Base-by-base conservation (phyloP, 1,140 invertebrate genomes). In the Myzus persicae region DNA sequence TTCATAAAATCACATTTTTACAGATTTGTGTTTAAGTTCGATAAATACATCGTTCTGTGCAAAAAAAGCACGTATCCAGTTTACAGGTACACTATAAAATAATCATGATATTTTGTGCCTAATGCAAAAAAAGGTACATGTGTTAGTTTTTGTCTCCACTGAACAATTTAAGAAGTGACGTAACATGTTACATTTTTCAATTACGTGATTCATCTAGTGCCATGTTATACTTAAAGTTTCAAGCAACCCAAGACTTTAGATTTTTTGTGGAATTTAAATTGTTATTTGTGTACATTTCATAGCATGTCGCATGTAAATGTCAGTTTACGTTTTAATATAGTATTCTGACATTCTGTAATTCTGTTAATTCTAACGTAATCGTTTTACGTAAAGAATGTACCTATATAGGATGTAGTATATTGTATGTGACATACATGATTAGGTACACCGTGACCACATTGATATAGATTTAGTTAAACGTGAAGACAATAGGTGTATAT, bases 401-500 rank as follows among this genome's bases (percentile, higher is more conserved):
- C n/a, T 76, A 31, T 31, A 76, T 76, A 51, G 7, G 4, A 67
- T 67, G 9, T 67, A 3, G 22, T 54, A 59, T 59, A 26, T 59
- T 0, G 0, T 26, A n/a, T n/a, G n/a, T 11, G 20, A 20, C 59
- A 76, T 76, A 76, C 59, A 24, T 7, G 76, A 82, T 82, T 38
- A 38, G 6, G 22, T 84, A 40, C 40, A 42, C 82, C 24, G 24
- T 84, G 22, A 84, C 38, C 20, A 84, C 3, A 84, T 76, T 76
- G 31, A n/a, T 76, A 76, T 76, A 76, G 14, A n/a, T 76, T n/a
- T 36, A 76, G n/a, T 76, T 76, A 76, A n/a, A 76, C 59, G 31
- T 48, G n/a, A 46, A 88, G n/a, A 88, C n/a, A 88, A 88, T 88
- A 36, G 85, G 9, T 44, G 31, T 87, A 4, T 88, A 88, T 88